Evolutionary conservation across 2,888 invertebrate species (phyloP), one percentile per base, ranked within the genome.

Genomic region (Hypena proboscidalis): DNA sequence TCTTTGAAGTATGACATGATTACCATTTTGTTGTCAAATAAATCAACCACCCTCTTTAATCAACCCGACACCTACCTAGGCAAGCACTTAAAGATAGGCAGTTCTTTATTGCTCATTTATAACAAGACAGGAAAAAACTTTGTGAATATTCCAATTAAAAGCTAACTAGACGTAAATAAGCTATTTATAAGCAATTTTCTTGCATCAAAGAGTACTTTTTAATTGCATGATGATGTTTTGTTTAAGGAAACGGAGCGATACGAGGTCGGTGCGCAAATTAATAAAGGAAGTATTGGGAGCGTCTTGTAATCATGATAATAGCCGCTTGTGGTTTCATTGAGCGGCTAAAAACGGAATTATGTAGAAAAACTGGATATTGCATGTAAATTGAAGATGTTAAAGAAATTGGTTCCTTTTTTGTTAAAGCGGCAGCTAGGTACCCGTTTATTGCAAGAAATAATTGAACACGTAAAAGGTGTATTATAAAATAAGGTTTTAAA

Each of bases 231-330:
- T 55, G 50, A 43, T 49, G 39, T 35, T 58, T 51, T 63, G 62
- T 67, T 62, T 54, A 37, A 70, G 71, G 74, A 77, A 77, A 70
- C 51, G 25, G 56, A 50, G 46, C 61, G 63, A 70, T 59, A 64
- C 55, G 58, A 72, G 60, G 56, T 58, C 45, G 40, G 43, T 68
- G 60, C 55, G 54, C 56, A 52, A 72, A 71, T 70, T 64, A 58
- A 59, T 67, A 66, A 65, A 75, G 76, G 75, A 77, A 77, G 63
- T 74, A 58, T 60, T 52, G 46, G 58, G 49, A 67, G 55, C 49
- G 41, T 45, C 49, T 53, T 49, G 47, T 63, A 55, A 71, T 70
- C 56, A 66, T 44, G 42, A 52, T 66, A 69, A 68, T 64, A 66
- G 70, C 60, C 22, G 57, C 54, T 58, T 68, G 42, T 9, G 39